phyloP scores from a whole-genome alignment of 2,113 vertebrate species.

The Noctilio leporinus region DNA sequence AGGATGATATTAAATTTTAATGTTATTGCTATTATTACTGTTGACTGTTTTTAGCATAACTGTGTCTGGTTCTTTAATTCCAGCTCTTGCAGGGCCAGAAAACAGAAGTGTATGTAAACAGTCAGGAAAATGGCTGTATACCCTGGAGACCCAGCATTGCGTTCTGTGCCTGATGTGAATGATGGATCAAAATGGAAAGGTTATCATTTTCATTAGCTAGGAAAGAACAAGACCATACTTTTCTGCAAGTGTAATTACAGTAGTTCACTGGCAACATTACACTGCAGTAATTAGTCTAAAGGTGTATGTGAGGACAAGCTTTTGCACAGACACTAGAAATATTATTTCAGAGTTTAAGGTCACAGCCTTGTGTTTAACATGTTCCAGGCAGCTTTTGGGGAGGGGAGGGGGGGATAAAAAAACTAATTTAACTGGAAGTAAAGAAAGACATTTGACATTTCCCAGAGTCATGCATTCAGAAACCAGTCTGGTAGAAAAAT shows the following conservation, averaged over 20 bases:
- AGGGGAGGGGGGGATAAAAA: background rate
- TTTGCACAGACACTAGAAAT: slow-evolving; percentile 63
- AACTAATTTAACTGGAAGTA: slow-evolving; percentile 63
- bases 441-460: slow-evolving; percentile 70
- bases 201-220: slow-evolving; percentile 70
- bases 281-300: slow-evolving; percentile 61
- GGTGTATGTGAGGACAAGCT: slow-evolving; percentile 33
- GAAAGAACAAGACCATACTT: slow-evolving; percentile 38
- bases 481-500: slow-evolving; percentile 64
- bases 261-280: background rate
- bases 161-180: slow-evolving; percentile 51
- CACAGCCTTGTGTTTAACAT: slow-evolving; percentile 71
- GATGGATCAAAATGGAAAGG: slow-evolving; percentile 67
- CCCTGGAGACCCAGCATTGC: background rate
- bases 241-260: slow-evolving; percentile 56
- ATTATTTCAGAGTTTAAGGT: slow-evolving; percentile 65
- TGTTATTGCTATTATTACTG: slow-evolving; percentile 42
- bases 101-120: slow-evolving; percentile 17
- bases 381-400: slow-evolving; percentile 46
- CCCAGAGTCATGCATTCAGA: slow-evolving; percentile 61
- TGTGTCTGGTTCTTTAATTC: slow-evolving; percentile 50
- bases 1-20: slow-evolving; percentile 43
- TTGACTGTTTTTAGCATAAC: slow-evolving; percentile 42
- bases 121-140: slow-evolving; percentile 47
- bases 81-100: slow-evolving; percentile 30